phyloP scores from a whole-genome alignment of 1,140 invertebrate species.

The Hormaphis cornu region DNA sequence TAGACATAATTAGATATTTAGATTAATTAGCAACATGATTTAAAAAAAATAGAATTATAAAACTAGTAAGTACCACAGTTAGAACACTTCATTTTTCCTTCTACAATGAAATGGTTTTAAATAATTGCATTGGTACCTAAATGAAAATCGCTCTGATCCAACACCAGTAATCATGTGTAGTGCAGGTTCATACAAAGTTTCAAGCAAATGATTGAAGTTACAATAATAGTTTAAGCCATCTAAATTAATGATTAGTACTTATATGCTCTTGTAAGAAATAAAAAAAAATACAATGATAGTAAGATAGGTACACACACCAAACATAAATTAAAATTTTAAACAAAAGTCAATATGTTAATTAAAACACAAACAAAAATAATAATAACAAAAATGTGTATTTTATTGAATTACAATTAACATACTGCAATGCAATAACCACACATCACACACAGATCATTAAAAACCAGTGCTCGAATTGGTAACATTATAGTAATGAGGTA shows the following conservation, averaged over 20 bases:
- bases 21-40: too few species aligned
- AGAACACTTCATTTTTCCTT: slow-evolving; percentile 12
- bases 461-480: too few species aligned
- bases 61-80: neutral
- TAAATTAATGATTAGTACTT: slow-evolving; percentile 18
- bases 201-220: slow-evolving; percentile 5
- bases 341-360: neutral
- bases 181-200: neutral
- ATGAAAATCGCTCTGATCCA: neutral
- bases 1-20: too few species aligned
- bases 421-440: neutral
- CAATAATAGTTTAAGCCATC: slow-evolving; percentile 3
- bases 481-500: too few species aligned
- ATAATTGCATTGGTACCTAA: slow-evolving; percentile 13
- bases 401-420: neutral
- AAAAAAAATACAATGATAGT: neutral
- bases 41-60: too few species aligned
- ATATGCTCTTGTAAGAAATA: neutral
- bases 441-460: neutral
- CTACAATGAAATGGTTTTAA: neutral
- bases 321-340: neutral
- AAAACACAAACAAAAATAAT: neutral
- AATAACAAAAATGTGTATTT: neutral
- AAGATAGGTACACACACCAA: neutral
- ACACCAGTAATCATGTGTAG: slow-evolving; percentile 19